Conservation (phyloP, 2,797 vertebrate species). For the Tenualosa ilisha region DNA sequence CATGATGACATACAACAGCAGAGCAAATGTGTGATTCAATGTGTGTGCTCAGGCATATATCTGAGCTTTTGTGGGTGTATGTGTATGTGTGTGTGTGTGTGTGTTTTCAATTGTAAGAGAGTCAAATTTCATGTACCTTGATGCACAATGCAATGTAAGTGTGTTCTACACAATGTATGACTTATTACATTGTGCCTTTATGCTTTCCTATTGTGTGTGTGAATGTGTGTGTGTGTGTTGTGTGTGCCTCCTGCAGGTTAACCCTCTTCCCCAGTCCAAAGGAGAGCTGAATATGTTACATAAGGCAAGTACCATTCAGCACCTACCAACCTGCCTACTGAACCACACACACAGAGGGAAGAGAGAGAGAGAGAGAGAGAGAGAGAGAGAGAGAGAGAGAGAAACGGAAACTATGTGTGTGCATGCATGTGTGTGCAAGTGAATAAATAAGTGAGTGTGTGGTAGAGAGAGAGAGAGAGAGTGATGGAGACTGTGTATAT, state of each 20-base stretch:
- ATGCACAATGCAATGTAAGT: no score
- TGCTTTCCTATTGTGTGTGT: background rate
- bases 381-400: no score
- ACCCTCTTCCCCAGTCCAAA: background rate
- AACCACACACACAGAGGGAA: background rate
- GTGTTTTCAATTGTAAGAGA: background rate
- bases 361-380: no score
- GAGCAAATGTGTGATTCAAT: background rate
- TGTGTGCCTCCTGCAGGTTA: background rate
- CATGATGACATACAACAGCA: conserved; percentile 11
- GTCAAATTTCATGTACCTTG: no score
- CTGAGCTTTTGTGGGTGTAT: background rate
- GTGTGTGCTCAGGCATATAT: background rate
- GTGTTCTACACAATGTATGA: no score
- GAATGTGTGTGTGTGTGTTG: background rate
- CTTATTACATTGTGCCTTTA: no score
- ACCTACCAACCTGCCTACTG: background rate
- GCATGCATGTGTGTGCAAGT: no score
- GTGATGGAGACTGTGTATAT: no score
- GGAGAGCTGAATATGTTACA: background rate
- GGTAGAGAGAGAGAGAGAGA: no score
- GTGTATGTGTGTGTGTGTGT: conserved; percentile 17
- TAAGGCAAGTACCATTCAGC: background rate
- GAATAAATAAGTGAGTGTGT: no score
- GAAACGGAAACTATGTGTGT: no score